Percentiles rank a stretch among this genome's conserved stretches.
Evolutionary conservation across 2,113 vertebrate genomes (phyloP).

Genomic region (Chroicocephalus ridibundus): DNA sequence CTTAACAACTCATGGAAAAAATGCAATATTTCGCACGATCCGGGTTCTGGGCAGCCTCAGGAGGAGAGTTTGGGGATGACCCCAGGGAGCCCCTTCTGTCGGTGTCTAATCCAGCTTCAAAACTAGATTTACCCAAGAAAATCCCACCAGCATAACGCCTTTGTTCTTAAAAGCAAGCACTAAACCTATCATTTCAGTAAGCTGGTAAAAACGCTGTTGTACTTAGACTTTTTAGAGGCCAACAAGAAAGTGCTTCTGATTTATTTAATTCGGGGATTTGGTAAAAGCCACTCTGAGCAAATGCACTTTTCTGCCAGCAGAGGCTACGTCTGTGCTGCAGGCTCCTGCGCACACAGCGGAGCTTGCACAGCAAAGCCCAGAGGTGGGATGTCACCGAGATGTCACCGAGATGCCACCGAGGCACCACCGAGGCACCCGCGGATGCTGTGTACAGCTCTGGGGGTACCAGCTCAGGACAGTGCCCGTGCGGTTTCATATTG

Average conservation of each 20-base stretch:
- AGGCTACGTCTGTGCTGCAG: neutral
- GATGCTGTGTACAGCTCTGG: neutral
- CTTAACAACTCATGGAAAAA: neutral
- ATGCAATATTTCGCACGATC: rapidly evolving
- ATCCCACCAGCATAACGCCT: neutral
- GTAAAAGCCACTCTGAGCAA: neutral
- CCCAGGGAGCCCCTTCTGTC: neutral
- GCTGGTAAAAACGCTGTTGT: neutral
- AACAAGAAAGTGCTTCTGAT: neutral
- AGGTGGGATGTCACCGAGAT: rapidly evolving
- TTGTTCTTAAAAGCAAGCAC: neutral
- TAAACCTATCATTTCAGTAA: neutral
- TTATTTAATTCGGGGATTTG: neutral
- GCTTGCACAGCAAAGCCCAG: neutral
- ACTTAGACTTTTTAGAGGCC: neutral
- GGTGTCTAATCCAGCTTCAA: neutral
- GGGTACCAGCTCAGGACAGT: neutral
- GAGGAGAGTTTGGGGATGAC: neutral
- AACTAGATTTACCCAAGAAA: neutral
- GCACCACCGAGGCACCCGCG: rapidly evolving
- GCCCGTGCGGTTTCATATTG: neutral
- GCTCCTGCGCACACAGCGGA: rapidly evolving
- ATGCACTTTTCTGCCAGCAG: neutral
- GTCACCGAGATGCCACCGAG: neutral
- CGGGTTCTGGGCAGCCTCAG: neutral